Evolutionary conservation across 2,888 invertebrate species (phyloP), one percentile per base, ranked within the genome.

Genomic region (Ligdia adustata): DNA sequence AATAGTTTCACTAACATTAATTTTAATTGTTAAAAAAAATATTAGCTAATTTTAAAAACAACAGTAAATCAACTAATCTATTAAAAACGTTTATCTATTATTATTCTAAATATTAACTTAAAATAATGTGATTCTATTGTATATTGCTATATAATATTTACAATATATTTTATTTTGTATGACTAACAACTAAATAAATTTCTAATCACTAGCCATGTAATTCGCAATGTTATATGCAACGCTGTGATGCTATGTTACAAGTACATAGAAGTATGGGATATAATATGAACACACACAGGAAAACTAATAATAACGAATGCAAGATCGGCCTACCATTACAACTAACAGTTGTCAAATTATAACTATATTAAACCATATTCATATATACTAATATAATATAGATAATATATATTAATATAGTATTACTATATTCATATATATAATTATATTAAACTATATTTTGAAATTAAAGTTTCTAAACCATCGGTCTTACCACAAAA

Each of bases 141-240:
- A 46, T 16, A 14, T 18, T 63, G n/a, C 6, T 5, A 18, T 6
- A 22, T 2, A 6, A 73, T 82, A 86, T 86, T 73, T 84, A 87
- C 86, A 85, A 49, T 51, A 44, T 50, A 54, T 60, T 53, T 43
- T 62, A 62, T 44, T 45, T 48, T 56, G 50, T 50, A 50, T 38
- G 7, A 5, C 16, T 56, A 57, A 65, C 52, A 59, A 62, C 62
- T 67, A 64, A 66, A 79, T 88, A 88, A 82, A 83, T 55, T 66
- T 83, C 89, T 89, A 89, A 87, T 90, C 89, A 90, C 89, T 90
- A 90, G 89, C 89, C 89, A 89, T 89, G 73, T 82, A 82, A 82
- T 81, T 87, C 82, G 86, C 82, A 76, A 81, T 75, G 69, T 55
- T 47, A 24, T 52, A 62, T 59, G 62, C 58, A 61, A 63, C 52